These are phyloP conservation scores for Plagodis dolabraria DNA, from an alignment of 2,888 invertebrate genomes.

Conservation along the genomic window DNA sequence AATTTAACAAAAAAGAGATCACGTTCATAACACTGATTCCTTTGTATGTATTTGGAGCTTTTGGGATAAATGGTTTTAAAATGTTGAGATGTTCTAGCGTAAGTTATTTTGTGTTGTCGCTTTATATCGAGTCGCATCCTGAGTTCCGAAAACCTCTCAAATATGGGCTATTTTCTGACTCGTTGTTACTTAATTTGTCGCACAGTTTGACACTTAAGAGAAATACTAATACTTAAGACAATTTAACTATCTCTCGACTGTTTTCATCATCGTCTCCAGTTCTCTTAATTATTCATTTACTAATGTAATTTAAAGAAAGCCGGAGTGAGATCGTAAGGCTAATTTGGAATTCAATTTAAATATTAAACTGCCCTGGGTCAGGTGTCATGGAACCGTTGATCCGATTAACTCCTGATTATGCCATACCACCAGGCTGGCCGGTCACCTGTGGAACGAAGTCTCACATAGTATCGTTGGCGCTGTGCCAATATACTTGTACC, in stretches of 20 bases:
- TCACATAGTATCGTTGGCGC: slow-evolving; percentile 37
- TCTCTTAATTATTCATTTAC: neutral
- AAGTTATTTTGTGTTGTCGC: neutral
- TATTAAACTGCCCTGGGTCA: neutral
- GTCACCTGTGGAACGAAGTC: slow-evolving; percentile 46
- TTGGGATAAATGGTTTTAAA: no score
- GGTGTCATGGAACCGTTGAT: neutral
- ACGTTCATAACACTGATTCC: no score
- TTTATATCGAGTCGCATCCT: neutral
- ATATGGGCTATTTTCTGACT: slow-evolving; percentile 25
- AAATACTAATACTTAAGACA: no score
- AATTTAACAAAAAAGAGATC: no score
- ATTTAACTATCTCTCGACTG: neutral
- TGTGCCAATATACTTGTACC: slow-evolving; percentile 10
- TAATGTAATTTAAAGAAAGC: neutral
- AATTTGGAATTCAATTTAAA: neutral
- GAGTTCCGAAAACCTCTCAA: slow-evolving; percentile 22
- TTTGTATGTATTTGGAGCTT: no score
- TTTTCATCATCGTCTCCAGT: neutral
- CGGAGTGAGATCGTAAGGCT: neutral
- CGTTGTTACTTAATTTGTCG: neutral
- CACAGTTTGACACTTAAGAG: no score
- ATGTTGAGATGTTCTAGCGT: neutral
- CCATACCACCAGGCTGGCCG: slow-evolving; percentile 23
- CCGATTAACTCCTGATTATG: slow-evolving; percentile 27